Conservation (phyloP, 2,888 invertebrate genomes). For the Microctonus brassicae region DNA sequence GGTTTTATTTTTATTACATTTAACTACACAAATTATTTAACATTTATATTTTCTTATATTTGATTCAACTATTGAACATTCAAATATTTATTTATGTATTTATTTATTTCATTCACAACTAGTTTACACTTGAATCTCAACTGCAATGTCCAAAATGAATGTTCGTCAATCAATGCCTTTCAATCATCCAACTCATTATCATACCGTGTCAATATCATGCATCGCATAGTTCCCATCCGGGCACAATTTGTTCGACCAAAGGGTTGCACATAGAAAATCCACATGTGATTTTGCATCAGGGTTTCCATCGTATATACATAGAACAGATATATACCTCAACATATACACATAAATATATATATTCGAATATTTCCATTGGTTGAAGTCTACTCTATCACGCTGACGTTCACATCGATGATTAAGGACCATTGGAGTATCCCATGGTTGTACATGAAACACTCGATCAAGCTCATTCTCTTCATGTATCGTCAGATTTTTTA, state of each 20-base stretch:
- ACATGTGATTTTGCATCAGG: conserved; percentile 17
- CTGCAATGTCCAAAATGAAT: background rate
- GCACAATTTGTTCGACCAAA: too few species aligned
- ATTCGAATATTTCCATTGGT: background rate
- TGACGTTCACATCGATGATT: conserved; percentile 2
- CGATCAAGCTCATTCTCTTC: background rate
- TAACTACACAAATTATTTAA: too few species aligned
- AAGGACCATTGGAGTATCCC: conserved; percentile 16
- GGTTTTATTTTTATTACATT: too few species aligned
- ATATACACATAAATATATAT: too few species aligned
- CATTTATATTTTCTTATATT: too few species aligned
- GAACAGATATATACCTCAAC: too few species aligned
- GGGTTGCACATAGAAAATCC: too few species aligned
- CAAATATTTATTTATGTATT: background rate
- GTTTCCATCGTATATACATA: background rate
- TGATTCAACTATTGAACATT: background rate
- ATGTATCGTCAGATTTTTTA: too few species aligned
- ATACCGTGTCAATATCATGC: conserved; percentile 29
- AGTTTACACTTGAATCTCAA: background rate
- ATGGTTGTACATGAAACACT: background rate
- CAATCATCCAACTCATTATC: conserved; percentile 28
- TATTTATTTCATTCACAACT: background rate
- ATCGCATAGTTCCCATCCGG: background rate
- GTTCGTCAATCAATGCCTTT: conserved; percentile 23
- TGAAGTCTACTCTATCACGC: background rate